Base-by-base conservation (phyloP, 2,113 vertebrate species). In the Irena cyanogastra region DNA sequence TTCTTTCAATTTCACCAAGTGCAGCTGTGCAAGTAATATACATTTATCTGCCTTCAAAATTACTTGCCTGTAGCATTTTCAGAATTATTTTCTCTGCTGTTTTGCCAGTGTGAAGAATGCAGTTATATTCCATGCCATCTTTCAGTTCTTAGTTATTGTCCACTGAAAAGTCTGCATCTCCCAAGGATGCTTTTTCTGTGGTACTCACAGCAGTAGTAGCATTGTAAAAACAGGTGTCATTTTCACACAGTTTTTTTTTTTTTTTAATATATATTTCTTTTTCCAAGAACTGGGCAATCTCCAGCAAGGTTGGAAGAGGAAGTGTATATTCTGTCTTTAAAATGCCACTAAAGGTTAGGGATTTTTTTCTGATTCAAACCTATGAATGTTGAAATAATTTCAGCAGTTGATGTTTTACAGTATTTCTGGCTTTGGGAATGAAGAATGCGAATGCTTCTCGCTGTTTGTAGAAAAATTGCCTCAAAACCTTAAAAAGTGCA, bases 51-150 rank as follows among this genome's bases (percentile, higher is more conserved):
- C 41, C 61, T 79, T 91, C 61, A 82, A 66, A 96, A 91, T 83
- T 54, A 52, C 54, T 91, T 92, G 79, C 75, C 94, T 86, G 17
- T 79, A 76, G 91, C 74, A 6, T 88, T 80, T 91, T 47, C 68
- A 68, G 64, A 81, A 31, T 71, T 4, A 56, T 80, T 60, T 79
- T 60, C 35, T 16, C 60, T 37, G 42, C 44, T 86, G 52, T 53
- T 86, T 89, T 91, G 54, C 56, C 30, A 3, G 9, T 27, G 39
- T 90, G 79, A 86, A 53, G 60, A 74, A 64, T 1, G 63, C 24
- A 28, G 59, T 80, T 93, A 13, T 17, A 35, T 72, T 53, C 65
- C 0, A 0, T 88, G 88, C 57, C 12, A 23, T 76, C 41, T 69
- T 83, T 71, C 45, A 86, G 45, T 42, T 89, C 52, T 84, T 78